Evolutionary conservation across 1,140 invertebrate genomes (phyloP).

Genomic region (Cherax quadricarinatus): DNA sequence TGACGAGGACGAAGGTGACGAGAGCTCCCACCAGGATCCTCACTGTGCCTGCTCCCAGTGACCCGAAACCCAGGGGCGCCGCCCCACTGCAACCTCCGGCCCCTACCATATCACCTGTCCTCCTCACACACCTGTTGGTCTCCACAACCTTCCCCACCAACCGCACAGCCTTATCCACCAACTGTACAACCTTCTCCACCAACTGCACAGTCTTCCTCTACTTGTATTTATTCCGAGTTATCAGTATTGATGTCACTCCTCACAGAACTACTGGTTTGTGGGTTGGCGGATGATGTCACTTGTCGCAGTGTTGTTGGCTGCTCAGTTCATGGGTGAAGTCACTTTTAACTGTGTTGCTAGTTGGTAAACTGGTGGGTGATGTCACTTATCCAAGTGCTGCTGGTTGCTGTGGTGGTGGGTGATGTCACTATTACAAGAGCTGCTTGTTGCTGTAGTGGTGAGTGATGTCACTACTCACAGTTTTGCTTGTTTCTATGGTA

Average conservation of each 20-base stretch:
- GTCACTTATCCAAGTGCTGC: background rate
- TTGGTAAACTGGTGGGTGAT: background rate
- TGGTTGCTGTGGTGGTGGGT: too few relatives aligned
- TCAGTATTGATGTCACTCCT: background rate
- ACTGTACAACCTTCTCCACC: too few relatives aligned
- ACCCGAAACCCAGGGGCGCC: constrained; percentile 9
- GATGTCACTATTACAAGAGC: too few relatives aligned
- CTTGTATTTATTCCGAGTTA: too few relatives aligned
- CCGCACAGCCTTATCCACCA: too few relatives aligned
- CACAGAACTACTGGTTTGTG: background rate
- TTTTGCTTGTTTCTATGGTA: too few relatives aligned
- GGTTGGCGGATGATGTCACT: background rate
- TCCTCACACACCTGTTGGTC: background rate
- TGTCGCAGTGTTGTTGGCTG: background rate
- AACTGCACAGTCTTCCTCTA: too few relatives aligned
- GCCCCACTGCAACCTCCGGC: constrained; percentile 11
- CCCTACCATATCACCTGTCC: background rate
- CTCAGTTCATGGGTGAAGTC: background rate
- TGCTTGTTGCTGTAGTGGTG: too few relatives aligned
- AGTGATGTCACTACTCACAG: too few relatives aligned
- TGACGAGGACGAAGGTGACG: constrained; percentile 45
- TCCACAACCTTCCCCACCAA: too few relatives aligned
- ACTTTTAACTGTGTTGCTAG: background rate
- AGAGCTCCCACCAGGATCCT: constrained; percentile 48
- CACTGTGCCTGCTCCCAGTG: constrained; percentile 29